These are phyloP conservation scores for Sebastiscus albofasciatus DNA, from an alignment of 2,797 vertebrate species.

Conservation along the genomic window DNA sequence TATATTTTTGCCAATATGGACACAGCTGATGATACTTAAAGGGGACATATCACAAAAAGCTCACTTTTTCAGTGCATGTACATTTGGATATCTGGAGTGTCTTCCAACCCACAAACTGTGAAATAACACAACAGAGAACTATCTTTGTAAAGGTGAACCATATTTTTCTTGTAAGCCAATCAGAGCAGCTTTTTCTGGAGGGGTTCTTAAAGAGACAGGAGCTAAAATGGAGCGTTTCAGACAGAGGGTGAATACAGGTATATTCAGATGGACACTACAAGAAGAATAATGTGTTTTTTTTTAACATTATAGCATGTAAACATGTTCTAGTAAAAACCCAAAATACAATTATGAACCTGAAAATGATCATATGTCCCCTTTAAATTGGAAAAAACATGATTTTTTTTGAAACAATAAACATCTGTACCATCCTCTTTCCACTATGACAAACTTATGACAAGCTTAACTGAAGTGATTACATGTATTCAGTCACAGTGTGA, in stretches of 20 bases:
- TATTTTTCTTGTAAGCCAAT: not conserved
- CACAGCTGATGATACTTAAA: not conserved
- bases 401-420: not conserved
- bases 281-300: fast-evolving
- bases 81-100: too few relatives aligned
- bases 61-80: too few relatives aligned
- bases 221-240: fast-evolving
- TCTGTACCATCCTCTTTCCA: not conserved
- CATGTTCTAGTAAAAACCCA: not conserved
- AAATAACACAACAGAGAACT: not conserved
- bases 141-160: not conserved
- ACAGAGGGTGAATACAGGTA: too few relatives aligned
- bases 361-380: not conserved
- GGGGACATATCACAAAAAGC: not conserved
- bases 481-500: constrained; percentile 51
- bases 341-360: not conserved
- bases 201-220: too few relatives aligned
- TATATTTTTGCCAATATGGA: not conserved
- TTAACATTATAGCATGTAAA: not conserved
- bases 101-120: too few relatives aligned
- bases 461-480: constrained; percentile 28
- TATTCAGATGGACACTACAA: fast-evolving
- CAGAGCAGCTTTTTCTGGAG: not conserved
- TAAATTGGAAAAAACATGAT: not conserved
- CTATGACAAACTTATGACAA: not conserved